Evolutionary conservation across 2,888 invertebrate species (phyloP).

Genomic region (Patella caerulea): DNA sequence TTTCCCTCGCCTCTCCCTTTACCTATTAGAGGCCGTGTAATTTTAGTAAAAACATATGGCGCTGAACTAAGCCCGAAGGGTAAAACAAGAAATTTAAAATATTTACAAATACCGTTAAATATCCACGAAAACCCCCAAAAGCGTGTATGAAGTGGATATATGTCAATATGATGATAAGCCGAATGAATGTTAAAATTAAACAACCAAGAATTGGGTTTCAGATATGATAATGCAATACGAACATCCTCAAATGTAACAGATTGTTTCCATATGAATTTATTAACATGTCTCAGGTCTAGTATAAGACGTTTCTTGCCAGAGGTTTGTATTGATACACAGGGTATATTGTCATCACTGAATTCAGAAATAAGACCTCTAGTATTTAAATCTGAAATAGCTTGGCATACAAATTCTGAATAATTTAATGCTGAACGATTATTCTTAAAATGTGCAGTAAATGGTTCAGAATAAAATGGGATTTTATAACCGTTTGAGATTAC

Average conservation of each 20-base stretch:
- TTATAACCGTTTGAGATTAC: too few relatives aligned
- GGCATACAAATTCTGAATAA: slow-evolving; percentile 2
- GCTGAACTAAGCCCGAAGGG: too few relatives aligned
- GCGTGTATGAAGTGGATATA: too few relatives aligned
- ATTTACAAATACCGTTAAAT: too few relatives aligned
- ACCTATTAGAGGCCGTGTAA: too few relatives aligned
- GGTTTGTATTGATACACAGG: not conserved
- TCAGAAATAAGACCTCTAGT: not conserved
- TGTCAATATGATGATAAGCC: too few relatives aligned
- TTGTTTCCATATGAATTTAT: not conserved
- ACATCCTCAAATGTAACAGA: not conserved
- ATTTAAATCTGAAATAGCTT: not conserved
- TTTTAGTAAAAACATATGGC: too few relatives aligned
- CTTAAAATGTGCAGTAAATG: not conserved
- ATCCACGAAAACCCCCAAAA: too few relatives aligned
- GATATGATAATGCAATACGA: not conserved
- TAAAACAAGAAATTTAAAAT: too few relatives aligned
- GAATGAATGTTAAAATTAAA: slow-evolving; percentile 9
- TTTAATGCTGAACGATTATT: slow-evolving; percentile 16
- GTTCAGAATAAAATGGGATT: not conserved
- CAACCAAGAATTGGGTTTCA: not conserved
- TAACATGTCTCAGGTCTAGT: slow-evolving; percentile 12
- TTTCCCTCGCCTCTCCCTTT: too few relatives aligned
- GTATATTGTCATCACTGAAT: not conserved
- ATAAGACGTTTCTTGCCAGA: slow-evolving; percentile 17